Evolutionary conservation across 2,113 vertebrate genomes (phyloP).

Genomic region (Micronycteris hirsuta): DNA sequence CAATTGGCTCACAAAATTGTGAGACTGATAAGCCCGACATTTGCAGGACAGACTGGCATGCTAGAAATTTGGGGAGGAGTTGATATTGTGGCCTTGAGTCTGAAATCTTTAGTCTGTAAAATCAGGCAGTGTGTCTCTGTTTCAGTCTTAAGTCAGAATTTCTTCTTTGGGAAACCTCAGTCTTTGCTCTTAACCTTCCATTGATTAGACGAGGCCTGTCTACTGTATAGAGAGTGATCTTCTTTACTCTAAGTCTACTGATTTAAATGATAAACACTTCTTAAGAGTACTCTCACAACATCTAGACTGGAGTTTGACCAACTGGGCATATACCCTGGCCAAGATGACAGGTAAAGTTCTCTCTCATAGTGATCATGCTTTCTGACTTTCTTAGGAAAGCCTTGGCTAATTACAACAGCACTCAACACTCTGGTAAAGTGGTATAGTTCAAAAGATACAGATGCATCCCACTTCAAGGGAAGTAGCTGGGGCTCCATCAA

Average conservation of each 20-base stretch:
- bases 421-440: background rate
- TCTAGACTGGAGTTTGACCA: background rate
- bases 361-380: accelerated
- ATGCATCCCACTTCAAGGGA: background rate
- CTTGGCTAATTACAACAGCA: accelerated
- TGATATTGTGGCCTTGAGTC: accelerated
- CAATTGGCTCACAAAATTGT: accelerated
- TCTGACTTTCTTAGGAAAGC: too few relatives aligned
- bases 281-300: background rate
- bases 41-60: accelerated
- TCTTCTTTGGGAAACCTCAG: background rate
- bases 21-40: too few relatives aligned
- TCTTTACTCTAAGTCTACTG: background rate
- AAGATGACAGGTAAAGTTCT: accelerated
- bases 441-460: background rate
- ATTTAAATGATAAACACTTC: background rate
- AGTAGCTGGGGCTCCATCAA: background rate
- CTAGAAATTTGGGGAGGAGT: background rate
- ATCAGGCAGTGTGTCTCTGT: accelerated
- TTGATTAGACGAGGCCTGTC: background rate
- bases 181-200: background rate
- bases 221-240: accelerated
- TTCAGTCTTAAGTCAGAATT: background rate
- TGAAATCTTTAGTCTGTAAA: background rate
- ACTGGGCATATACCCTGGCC: accelerated